Conservation (phyloP, 2,113 vertebrate species). For the Gambusia affinis region DNA sequence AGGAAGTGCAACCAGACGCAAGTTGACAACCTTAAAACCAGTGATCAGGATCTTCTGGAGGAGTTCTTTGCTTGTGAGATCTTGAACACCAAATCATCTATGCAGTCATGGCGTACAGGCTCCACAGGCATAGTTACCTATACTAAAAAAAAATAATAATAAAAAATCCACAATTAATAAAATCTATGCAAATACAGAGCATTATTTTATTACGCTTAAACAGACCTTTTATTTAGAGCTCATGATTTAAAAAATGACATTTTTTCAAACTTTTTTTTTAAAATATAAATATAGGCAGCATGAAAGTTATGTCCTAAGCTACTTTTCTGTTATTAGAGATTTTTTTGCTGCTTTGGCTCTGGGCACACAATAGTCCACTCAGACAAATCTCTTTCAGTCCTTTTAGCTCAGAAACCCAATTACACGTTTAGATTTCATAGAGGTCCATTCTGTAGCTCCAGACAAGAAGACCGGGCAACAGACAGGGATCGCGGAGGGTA, state of each 20-base stretch:
- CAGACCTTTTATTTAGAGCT: neutral
- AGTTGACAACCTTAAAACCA: neutral
- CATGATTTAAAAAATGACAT: neutral
- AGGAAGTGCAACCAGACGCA: constrained; percentile 23
- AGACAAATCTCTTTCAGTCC: constrained; percentile 34
- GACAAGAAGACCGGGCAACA: constrained; percentile 11
- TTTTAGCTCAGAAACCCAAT: constrained; percentile 58
- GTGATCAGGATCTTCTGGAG: constrained; percentile 20
- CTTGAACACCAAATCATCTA: constrained; percentile 16
- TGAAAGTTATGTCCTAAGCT: constrained; percentile 14
- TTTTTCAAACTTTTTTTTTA: constrained; percentile 1
- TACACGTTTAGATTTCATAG: constrained; percentile 55
- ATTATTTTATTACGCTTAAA: neutral
- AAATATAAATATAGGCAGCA: neutral
- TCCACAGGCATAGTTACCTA: constrained; percentile 40
- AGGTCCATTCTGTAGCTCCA: constrained; percentile 37
- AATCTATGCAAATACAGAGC: neutral
- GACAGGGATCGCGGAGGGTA: constrained; percentile 13
- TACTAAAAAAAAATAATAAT: neutral
- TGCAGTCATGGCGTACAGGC: constrained; percentile 1
- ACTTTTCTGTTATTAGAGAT: constrained; percentile 24
- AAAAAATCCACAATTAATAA: neutral
- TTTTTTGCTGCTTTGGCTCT: constrained; percentile 11
- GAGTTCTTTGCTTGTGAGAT: constrained; percentile 26
- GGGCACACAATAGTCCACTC: constrained; percentile 20